Base-by-base conservation (phyloP, 2,797 vertebrate species). In the Gorsachius magnificus region DNA sequence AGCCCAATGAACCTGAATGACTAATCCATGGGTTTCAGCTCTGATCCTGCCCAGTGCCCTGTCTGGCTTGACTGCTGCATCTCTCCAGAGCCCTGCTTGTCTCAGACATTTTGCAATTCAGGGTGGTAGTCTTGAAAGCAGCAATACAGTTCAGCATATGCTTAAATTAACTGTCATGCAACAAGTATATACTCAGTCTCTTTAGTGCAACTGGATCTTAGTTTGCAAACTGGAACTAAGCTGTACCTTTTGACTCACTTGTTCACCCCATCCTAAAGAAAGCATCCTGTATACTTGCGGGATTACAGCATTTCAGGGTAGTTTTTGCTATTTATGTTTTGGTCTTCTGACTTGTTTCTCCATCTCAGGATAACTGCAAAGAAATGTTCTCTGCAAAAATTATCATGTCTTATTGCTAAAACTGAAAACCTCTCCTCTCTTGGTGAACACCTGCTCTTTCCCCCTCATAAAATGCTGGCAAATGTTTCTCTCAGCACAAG, bases 371-470 rank as follows among this genome's bases (percentile, higher is more conserved):
- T 71, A 94, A 92, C 65, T 78, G 82, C 57, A 83, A 83, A 93
- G 25, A 94, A 92, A 92, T 80, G 45, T 94, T 92, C 31, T 74
- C 41, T 89, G 89, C 64, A 92, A 91, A 94, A 95, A 94, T 87
- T 89, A 89, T 51, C 71, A 78, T 68, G 68, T 72, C 78, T 70
- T 90, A 77, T 17, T 81, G 84, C 91, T 95, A 92, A 93, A 94
- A 75, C 25, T 71, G 53, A 92, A 97, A 96, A 75, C 26, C 29
- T 74, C n/a, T 83, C 33, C 24, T 87, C 50, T 93, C 71, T 78
- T 56, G 29, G 68, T 92, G 89, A 95, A 89, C 71, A 87, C 81
- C 72, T 87, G 84, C 94, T 93, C 75, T 95, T 93, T 86, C 61
- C 33, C 33, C 31, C 61, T 92, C 76, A 41, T 72, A 88, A 86